phyloP scores from a whole-genome alignment of 2,797 vertebrate genomes.

The Acanthurus leucopareius region DNA sequence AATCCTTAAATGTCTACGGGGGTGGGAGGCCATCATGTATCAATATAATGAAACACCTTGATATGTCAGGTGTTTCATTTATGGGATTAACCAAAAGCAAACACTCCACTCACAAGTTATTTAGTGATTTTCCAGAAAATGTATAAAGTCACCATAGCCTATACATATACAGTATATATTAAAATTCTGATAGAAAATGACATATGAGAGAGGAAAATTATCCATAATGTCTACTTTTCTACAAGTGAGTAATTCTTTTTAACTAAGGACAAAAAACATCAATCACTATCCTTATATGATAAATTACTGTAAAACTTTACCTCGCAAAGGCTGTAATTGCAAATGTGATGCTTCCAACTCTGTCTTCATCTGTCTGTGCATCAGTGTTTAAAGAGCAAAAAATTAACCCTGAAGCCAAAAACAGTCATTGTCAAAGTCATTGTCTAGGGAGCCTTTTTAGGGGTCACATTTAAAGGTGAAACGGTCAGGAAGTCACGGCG shows the following conservation, averaged over 20 bases:
- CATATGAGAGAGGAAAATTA: neutral
- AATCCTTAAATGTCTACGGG: neutral
- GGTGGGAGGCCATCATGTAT: neutral
- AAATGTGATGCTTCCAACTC: neutral
- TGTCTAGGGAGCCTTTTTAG: slow-evolving; percentile 50
- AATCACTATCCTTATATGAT: neutral
- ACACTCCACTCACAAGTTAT: neutral
- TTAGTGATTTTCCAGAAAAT: neutral
- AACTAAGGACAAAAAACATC: neutral
- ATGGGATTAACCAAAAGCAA: neutral
- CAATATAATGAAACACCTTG: neutral
- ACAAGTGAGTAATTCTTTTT: neutral
- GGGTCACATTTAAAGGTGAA: slow-evolving; percentile 65
- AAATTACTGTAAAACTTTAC: neutral
- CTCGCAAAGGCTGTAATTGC: neutral
- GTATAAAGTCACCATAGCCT: neutral
- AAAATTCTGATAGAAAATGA: neutral
- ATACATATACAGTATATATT: neutral
- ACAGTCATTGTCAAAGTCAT: slow-evolving; percentile 46
- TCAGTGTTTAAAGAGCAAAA: slow-evolving; percentile 31
- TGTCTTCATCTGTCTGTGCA: slow-evolving; percentile 4
- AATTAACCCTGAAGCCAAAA: slow-evolving; percentile 22
- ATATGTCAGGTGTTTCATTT: neutral
- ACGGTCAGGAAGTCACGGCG: slow-evolving; percentile 14
- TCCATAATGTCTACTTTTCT: neutral